Percentiles rank a stretch among this genome's conserved stretches.
phyloP scores from a whole-genome alignment of 2,113 vertebrate genomes.

The Psephotus haematonotus region DNA sequence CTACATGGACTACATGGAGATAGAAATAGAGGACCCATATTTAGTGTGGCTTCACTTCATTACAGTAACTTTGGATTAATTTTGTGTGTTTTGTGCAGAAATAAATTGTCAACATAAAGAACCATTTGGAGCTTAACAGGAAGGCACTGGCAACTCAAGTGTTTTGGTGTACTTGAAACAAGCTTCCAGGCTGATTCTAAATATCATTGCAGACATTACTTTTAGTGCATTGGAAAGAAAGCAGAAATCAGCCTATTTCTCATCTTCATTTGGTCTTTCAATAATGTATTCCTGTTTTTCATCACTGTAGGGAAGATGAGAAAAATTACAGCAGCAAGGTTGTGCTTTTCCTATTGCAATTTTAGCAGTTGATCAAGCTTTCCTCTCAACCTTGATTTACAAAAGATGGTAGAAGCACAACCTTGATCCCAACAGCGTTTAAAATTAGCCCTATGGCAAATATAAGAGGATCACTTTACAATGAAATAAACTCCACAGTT shows the following conservation, averaged over 20 bases:
- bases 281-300: background rate
- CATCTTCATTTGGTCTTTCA: background rate
- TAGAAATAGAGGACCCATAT: background rate
- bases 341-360: background rate
- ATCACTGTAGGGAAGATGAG: background rate
- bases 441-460: background rate
- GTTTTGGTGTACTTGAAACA: background rate
- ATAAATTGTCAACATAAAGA: background rate
- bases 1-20: background rate
- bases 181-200: background rate
- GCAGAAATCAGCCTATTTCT: background rate
- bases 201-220: background rate
- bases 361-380: background rate
- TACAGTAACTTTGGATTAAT: background rate
- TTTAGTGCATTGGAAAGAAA: background rate
- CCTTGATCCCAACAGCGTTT: background rate
- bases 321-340: background rate
- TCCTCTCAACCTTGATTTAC: background rate
- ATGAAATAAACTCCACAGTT: background rate
- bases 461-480: background rate
- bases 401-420: background rate
- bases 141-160: background rate
- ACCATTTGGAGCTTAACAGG: background rate
- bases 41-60: background rate
- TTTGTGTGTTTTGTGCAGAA: background rate